Conservation (phyloP, 2,113 vertebrate species). For the Dicaeum eximium region DNA sequence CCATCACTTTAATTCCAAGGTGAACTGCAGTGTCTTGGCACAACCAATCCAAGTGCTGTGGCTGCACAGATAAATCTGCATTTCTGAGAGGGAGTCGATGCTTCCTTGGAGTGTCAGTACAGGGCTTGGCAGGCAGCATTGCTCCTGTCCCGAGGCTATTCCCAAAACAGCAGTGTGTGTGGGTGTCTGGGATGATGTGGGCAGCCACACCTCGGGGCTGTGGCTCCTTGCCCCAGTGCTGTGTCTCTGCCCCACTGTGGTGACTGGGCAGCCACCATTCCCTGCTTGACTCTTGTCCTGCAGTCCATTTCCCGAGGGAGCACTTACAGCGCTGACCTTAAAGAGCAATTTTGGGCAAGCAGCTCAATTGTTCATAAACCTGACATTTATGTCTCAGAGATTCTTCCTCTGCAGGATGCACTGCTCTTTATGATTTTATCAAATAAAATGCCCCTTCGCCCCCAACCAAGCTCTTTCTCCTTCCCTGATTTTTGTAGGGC, state of each 20-base stretch:
- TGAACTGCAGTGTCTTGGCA: background rate
- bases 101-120: background rate
- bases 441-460: constrained; percentile 51
- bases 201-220: background rate
- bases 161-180: fast-evolving
- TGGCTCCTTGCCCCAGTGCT: background rate
- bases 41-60: fast-evolving
- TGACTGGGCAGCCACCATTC: fast-evolving
- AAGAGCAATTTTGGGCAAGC: constrained; percentile 70
- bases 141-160: background rate
- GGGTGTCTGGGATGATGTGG: background rate
- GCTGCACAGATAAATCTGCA: background rate
- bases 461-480: background rate
- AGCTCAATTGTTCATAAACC: constrained; percentile 75
- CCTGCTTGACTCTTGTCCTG: background rate
- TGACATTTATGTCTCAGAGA: constrained; percentile 72
- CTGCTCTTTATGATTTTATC: constrained; percentile 70
- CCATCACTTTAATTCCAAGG: background rate
- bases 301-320: constrained; percentile 26
- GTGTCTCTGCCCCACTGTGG: background rate
- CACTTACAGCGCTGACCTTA: constrained; percentile 67
- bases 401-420: constrained; percentile 38
- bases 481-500: constrained; percentile 14
- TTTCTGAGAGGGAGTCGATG: background rate
- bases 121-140: background rate